phyloP scores from a whole-genome alignment of 2,888 invertebrate genomes.

The Tigriopus californicus region DNA sequence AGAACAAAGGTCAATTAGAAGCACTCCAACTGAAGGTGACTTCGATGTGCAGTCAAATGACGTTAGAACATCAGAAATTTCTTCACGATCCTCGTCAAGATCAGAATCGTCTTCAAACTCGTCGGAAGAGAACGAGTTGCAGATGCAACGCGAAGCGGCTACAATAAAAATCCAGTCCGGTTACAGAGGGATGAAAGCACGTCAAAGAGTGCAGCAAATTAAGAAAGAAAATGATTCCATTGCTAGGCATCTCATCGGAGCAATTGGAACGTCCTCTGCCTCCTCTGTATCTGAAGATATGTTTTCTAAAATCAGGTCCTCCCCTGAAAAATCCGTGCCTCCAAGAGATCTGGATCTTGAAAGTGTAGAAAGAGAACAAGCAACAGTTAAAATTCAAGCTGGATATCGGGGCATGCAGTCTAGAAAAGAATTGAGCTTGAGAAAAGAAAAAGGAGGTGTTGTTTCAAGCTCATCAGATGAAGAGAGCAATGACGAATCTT shows the following conservation, averaged over 20 bases:
- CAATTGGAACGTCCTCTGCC: background rate
- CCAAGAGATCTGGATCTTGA: background rate
- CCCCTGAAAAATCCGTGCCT: too few species aligned
- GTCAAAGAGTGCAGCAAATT: background rate
- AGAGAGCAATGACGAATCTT: background rate
- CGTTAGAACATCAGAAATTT: too few species aligned
- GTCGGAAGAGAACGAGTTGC: background rate
- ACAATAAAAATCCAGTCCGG: background rate
- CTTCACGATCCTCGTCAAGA: too few species aligned
- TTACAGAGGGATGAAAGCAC: background rate
- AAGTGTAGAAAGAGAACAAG: background rate
- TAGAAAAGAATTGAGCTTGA: background rate
- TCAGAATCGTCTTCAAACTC: background rate
- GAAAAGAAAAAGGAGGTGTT: background rate
- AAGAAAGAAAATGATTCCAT: slow-evolving; percentile 5
- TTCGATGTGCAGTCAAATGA: too few species aligned
- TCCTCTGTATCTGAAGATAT: too few species aligned
- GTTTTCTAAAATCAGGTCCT: too few species aligned
- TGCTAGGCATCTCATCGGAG: background rate
- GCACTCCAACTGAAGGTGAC: too few species aligned
- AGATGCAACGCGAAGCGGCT: background rate
- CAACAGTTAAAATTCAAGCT: slow-evolving; percentile 6
- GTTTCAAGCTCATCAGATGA: background rate
- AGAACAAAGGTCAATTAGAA: too few species aligned
- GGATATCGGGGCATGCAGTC: slow-evolving; percentile 2